Conservation (phyloP, 2,888 invertebrate species). For the Aromia moschata region DNA sequence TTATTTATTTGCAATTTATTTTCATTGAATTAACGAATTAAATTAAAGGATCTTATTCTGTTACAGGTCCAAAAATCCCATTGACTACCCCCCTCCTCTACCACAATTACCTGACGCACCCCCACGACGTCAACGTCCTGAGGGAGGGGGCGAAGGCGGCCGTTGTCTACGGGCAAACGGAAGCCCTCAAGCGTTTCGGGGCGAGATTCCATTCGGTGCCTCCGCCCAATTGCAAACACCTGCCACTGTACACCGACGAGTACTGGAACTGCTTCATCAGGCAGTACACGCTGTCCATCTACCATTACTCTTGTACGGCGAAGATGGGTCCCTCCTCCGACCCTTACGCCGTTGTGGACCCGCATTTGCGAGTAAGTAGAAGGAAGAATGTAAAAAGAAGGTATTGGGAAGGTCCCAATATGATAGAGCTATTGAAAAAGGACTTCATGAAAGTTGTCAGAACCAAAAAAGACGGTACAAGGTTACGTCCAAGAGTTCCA, state of each 20-base stretch:
- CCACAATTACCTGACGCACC: slow-evolving; percentile 91
- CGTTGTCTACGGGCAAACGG: slow-evolving; percentile 81
- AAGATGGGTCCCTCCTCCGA: slow-evolving; percentile 85
- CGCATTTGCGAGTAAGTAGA: slow-evolving; percentile 74
- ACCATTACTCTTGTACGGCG: slow-evolving; percentile 84
- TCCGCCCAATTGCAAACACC: slow-evolving; percentile 83
- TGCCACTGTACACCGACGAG: slow-evolving; percentile 80
- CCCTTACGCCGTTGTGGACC: slow-evolving; percentile 84
- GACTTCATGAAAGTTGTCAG: too few relatives aligned
- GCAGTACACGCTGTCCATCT: slow-evolving; percentile 89
- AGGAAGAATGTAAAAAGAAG: too few relatives aligned
- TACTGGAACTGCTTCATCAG: slow-evolving; percentile 87
- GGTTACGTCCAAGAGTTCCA: too few relatives aligned
- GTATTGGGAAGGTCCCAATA: too few relatives aligned
- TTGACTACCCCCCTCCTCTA: slow-evolving; percentile 85
- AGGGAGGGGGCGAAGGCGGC: slow-evolving; percentile 89
- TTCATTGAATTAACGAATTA: too few relatives aligned
- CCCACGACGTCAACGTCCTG: slow-evolving; percentile 82
- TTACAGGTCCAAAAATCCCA: slow-evolving; percentile 67
- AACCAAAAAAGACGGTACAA: too few relatives aligned
- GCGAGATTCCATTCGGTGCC: slow-evolving; percentile 78
- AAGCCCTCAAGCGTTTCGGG: slow-evolving; percentile 81
- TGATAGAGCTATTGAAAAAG: too few relatives aligned
- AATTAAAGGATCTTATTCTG: too few relatives aligned
- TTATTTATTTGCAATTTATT: too few relatives aligned